Percentiles rank a stretch among this genome's conserved stretches.
These are phyloP conservation scores for Brachyhypopomus gauderio DNA, from an alignment of 2,113 vertebrate species.

Conservation along the genomic window DNA sequence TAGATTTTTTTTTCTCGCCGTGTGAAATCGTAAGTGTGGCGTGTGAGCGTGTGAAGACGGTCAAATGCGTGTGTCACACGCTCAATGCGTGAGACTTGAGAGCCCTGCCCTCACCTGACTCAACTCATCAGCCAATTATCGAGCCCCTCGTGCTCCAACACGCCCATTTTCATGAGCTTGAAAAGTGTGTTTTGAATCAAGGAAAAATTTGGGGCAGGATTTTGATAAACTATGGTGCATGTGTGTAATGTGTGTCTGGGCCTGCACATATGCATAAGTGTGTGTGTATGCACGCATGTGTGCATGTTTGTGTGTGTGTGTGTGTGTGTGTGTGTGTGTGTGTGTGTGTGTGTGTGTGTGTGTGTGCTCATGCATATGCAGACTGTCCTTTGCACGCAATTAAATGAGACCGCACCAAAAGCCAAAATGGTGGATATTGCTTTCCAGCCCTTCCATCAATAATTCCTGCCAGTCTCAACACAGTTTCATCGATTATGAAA, in stretches of 20 bases:
- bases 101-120: too few relatives aligned
- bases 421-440: slow-evolving; percentile 1
- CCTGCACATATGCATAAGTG: too few relatives aligned
- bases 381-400: background rate
- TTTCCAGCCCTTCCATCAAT: slow-evolving; percentile 21
- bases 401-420: background rate
- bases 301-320: background rate
- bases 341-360: background rate
- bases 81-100: too few relatives aligned
- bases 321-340: background rate
- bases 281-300: background rate
- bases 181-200: too few relatives aligned
- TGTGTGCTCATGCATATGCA: background rate
- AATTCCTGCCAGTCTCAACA: slow-evolving; percentile 15
- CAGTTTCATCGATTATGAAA: slow-evolving; percentile 28
- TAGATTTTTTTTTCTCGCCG: too few relatives aligned
- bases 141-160: too few relatives aligned
- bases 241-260: background rate
- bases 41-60: too few relatives aligned
- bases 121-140: too few relatives aligned
- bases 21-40: too few relatives aligned
- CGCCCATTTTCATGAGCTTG: too few relatives aligned
- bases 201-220: too few relatives aligned
- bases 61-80: too few relatives aligned
- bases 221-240: background rate